A percentile compares a stretch with the other conserved stretches of the same genome.
phyloP scores from a whole-genome alignment of 2,888 invertebrate species.

The Hirtodrosophila trivittata region DNA sequence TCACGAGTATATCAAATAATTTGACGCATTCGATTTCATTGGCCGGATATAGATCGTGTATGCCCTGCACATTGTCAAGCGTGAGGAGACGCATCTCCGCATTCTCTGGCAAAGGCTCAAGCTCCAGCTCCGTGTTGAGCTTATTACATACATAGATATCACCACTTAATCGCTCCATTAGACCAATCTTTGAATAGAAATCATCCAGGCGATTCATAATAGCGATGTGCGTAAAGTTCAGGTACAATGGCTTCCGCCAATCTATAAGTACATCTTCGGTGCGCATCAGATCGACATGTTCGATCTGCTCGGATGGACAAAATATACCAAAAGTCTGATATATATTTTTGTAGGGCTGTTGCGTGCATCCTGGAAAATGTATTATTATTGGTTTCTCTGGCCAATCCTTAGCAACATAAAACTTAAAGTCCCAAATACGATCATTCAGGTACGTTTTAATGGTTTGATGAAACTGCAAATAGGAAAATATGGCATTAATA shows the following conservation, averaged over 20 bases:
- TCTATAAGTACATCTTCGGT: slow-evolving; percentile 91
- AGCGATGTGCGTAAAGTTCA: slow-evolving; percentile 93
- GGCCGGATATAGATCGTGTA: slow-evolving; percentile 94
- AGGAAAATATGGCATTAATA: slow-evolving; percentile 27
- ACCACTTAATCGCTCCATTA: slow-evolving; percentile 90
- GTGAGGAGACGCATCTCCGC: slow-evolving; percentile 90
- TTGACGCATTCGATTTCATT: slow-evolving; percentile 94
- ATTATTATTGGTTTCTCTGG: slow-evolving; percentile 92
- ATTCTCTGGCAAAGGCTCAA: slow-evolving; percentile 88
- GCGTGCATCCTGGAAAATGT: slow-evolving; percentile 95
- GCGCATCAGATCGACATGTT: slow-evolving; percentile 89
- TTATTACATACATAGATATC: slow-evolving; percentile 91
- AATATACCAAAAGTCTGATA: slow-evolving; percentile 94
- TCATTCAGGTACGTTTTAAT: slow-evolving; percentile 94
- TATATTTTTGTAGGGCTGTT: slow-evolving; percentile 90
- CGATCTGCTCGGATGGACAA: slow-evolving; percentile 91
- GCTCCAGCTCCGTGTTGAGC: slow-evolving; percentile 86
- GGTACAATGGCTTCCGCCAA: slow-evolving; percentile 91
- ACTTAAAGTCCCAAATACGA: slow-evolving; percentile 95
- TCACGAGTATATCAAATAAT: slow-evolving; percentile 91
- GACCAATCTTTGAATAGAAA: slow-evolving; percentile 87
- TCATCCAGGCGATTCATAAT: slow-evolving; percentile 91
- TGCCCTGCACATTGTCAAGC: slow-evolving; percentile 91
- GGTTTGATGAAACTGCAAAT: slow-evolving; percentile 93
- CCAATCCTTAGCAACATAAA: slow-evolving; percentile 95